Percentiles rank a stretch among this genome's conserved stretches.
These are phyloP conservation scores for Pterophyllum scalare DNA, from an alignment of 2,113 vertebrate species.

Conservation along the genomic window DNA sequence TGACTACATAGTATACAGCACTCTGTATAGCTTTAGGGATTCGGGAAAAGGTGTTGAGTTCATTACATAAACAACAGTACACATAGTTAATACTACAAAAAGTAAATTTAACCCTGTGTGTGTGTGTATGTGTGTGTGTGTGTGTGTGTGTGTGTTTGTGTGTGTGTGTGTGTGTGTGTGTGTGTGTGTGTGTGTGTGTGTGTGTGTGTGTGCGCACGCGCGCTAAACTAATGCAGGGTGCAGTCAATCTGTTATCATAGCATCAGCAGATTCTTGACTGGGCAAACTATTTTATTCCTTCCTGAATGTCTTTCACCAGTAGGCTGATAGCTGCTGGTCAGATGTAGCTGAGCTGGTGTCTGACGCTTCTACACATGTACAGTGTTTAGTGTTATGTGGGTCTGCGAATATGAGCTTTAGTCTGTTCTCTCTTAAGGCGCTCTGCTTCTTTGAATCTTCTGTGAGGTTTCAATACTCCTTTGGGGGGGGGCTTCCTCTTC, in stretches of 20 bases:
- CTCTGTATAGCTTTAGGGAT: background rate
- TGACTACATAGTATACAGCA: background rate
- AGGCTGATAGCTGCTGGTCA: background rate
- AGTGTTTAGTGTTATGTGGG: background rate
- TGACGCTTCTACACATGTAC: background rate
- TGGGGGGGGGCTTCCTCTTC: background rate
- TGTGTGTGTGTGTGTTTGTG: background rate
- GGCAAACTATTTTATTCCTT: background rate
- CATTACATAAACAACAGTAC: too few relatives aligned
- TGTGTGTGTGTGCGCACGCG: background rate
- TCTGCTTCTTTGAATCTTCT: background rate
- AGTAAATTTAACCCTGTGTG: background rate
- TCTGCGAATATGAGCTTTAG: background rate
- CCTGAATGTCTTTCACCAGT: constrained; percentile 1
- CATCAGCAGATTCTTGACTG: background rate
- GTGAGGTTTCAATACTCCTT: background rate
- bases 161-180: background rate
- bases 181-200: background rate
- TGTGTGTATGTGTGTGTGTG: background rate
- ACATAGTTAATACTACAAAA: background rate
- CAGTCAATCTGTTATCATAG: background rate
- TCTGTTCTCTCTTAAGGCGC: background rate
- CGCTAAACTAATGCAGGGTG: too few relatives aligned
- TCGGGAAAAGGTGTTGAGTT: too few relatives aligned
- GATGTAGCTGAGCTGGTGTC: background rate